These are phyloP conservation scores for Nomia melanderi DNA, from an alignment of 1,140 invertebrate genomes.

Conservation along the genomic window DNA sequence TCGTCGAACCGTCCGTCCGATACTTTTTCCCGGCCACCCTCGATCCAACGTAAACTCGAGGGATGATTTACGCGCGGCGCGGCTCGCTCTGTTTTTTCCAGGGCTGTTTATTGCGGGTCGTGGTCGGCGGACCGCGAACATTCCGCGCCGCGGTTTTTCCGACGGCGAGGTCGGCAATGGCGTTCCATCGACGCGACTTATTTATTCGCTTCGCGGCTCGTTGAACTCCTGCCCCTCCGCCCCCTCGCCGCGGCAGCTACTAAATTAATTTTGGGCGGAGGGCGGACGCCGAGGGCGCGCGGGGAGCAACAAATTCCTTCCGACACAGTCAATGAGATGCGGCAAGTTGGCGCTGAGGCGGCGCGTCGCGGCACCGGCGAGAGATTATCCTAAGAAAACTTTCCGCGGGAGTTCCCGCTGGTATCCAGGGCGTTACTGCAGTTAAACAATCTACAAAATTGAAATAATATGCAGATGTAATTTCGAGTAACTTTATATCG, in stretches of 20 bases:
- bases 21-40: slow-evolving; percentile 1
- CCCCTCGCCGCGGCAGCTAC: slow-evolving; percentile 18
- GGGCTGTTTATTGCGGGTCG: slow-evolving; percentile 53
- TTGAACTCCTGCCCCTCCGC: slow-evolving; percentile 32
- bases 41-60: slow-evolving; percentile 48
- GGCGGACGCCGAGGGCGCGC: not conserved
- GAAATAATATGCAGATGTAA: slow-evolving; percentile 75
- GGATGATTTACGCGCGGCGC: slow-evolving; percentile 45
- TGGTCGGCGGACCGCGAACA: slow-evolving; percentile 13
- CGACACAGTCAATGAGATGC: slow-evolving; percentile 67
- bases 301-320: slow-evolving; percentile 63
- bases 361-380: slow-evolving; percentile 54
- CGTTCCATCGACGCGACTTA: slow-evolving; percentile 53
- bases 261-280: slow-evolving; percentile 66
- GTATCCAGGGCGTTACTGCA: slow-evolving; percentile 62
- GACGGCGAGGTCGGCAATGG: slow-evolving; percentile 18
- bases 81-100: slow-evolving; percentile 41
- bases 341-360: slow-evolving; percentile 47
- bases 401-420: slow-evolving; percentile 49
- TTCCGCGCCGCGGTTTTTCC: slow-evolving; percentile 31
- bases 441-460: slow-evolving; percentile 73
- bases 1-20: slow-evolving; percentile 4
- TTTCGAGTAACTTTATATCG: slow-evolving; percentile 72
- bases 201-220: slow-evolving; percentile 64
- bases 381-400: slow-evolving; percentile 72